Evolutionary conservation across 2,888 invertebrate species (phyloP), one percentile per base, ranked within the genome.

Genomic region (Anthophora plumipes): DNA sequence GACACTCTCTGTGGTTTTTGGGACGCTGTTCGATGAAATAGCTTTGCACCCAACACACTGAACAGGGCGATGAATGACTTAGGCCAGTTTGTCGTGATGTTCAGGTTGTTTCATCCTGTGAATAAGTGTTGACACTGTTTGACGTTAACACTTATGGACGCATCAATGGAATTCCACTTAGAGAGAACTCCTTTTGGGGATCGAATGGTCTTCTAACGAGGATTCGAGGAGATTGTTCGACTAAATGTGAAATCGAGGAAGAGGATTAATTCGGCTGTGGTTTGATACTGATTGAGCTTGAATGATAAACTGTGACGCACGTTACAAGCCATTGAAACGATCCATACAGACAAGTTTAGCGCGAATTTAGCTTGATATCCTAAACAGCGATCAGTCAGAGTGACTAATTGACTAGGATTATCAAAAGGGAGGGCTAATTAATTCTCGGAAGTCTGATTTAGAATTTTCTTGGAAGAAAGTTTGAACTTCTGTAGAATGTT

Each of bases 101-200:
- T 61, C 50, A 61, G 55, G 75, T 77, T 70, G 71, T 67, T 79
- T 61, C 54, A 70, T 31, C 39, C 60, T 66, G 46, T 59, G 64
- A 60, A 64, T 70, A 79, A 70, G 79, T 60, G 79, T 77, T 71
- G 77, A 79, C 77, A 55, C 41, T 70, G 39, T 63, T 54, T 54
- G 20, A 43, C 76, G 73, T 12, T 79, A 77, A 79, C 64, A 48
- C 52, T 60, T 9, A 20, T n/a, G n/a, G 78, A 79, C 77, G 48
- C 25, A 22, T 71, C 63, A 79, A 79, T 77, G 54, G 66, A 20
- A 52, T n/a, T 52, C 55, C 22, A 37, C 70, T 57, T 41, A 25
- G 39, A 46, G 39, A 46, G 12, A 25, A 7, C 4, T 46, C 12
- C 22, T n/a, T n/a, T 11, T 6, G 31, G 50, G 22, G 43, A 17